Percentiles rank a stretch among this genome's conserved stretches.
Evolutionary conservation across 2,888 invertebrate genomes (phyloP).

Genomic region (Stomorhina lunata): DNA sequence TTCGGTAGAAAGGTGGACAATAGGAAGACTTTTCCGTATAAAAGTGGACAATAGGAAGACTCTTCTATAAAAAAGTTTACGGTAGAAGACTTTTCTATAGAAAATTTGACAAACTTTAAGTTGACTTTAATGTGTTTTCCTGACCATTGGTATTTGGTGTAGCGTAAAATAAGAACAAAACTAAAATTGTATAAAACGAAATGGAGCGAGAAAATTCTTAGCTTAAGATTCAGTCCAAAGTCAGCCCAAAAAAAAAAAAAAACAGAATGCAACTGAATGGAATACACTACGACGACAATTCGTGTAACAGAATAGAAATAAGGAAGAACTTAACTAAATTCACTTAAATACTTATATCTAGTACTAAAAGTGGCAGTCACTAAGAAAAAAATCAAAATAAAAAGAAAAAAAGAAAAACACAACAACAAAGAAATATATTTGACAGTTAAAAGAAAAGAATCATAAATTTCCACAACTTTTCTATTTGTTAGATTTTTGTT

Average conservation of each 20-base stretch:
- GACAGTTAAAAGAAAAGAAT: slow-evolving; percentile 66
- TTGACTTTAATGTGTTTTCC: no score
- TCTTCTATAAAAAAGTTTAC: no score
- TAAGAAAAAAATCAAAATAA: not conserved
- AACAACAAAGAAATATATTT: slow-evolving; percentile 60
- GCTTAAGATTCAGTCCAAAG: slow-evolving; percentile 55
- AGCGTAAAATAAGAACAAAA: not conserved
- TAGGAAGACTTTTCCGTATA: no score
- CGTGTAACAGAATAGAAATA: slow-evolving; percentile 33
- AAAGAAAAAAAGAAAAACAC: not conserved
- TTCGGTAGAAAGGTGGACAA: no score
- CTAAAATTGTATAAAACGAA: slow-evolving; percentile 55
- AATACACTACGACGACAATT: no score
- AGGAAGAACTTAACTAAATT: slow-evolving; percentile 45
- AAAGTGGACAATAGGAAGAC: no score
- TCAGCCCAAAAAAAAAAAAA: slow-evolving; percentile 28
- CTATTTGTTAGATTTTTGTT: slow-evolving; percentile 40
- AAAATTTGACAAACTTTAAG: no score
- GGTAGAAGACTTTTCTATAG: no score
- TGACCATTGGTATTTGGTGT: no score
- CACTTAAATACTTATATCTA: no score
- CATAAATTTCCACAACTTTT: slow-evolving; percentile 65
- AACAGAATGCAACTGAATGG: no score
- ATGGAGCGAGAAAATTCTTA: slow-evolving; percentile 67
- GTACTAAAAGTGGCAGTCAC: slow-evolving; percentile 39